Evolutionary conservation across 2,888 invertebrate species (phyloP).

Genomic region (Drosophila pegasa): DNA sequence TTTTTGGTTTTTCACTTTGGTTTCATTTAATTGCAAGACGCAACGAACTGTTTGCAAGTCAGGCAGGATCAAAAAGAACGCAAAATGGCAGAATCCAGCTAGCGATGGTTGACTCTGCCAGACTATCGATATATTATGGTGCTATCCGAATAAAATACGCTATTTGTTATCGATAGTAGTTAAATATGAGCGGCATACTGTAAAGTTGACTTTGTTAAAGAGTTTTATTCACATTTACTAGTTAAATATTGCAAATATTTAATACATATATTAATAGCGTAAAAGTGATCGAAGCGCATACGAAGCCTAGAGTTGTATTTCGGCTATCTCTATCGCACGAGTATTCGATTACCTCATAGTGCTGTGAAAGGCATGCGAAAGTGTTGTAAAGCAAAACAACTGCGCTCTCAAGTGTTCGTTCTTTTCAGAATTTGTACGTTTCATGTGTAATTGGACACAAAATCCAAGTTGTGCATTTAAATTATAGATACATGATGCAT

Average conservation of each 20-base stretch:
- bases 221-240: not conserved
- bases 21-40: not conserved
- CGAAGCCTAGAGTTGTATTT: conserved; percentile 12
- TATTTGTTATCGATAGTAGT: not conserved
- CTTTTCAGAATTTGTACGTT: conserved; percentile 62
- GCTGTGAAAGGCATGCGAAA: conserved; percentile 45
- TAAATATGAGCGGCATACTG: not conserved
- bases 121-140: not conserved
- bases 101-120: not conserved
- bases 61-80: not conserved
- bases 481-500: conserved; percentile 20
- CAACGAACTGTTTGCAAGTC: not conserved
- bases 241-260: not conserved
- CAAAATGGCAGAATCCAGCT: no score
- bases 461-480: conserved; percentile 32
- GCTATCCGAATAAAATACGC: not conserved
- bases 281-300: not conserved
- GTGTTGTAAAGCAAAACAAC: conserved; percentile 65
- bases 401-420: conserved; percentile 56
- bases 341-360: conserved; percentile 43
- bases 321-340: not conserved
- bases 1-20: not conserved
- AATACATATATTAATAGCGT: not conserved
- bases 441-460: conserved; percentile 54
- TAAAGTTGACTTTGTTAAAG: not conserved